Conservation (phyloP, 2,797 vertebrate genomes). For the Pangasius sanitwongsei region DNA sequence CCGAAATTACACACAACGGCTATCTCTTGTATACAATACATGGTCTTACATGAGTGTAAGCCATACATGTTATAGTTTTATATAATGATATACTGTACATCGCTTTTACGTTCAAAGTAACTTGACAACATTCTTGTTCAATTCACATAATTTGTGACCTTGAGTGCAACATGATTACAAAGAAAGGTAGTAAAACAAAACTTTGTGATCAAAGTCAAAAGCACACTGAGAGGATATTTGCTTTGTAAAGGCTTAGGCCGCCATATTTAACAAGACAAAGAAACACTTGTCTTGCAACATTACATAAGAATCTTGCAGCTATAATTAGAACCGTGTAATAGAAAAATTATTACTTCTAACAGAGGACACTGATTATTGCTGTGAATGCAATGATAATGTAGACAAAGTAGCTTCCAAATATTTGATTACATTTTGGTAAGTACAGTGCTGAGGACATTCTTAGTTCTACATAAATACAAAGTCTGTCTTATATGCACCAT, state of each 20-base stretch:
- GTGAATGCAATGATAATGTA: slow-evolving; percentile 32
- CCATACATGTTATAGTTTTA: slow-evolving; percentile 29
- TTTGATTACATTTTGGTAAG: slow-evolving; percentile 30
- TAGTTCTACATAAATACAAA: slow-evolving; percentile 23
- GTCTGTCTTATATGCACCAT: slow-evolving; percentile 39
- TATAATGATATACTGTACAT: slow-evolving; percentile 40
- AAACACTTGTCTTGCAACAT: slow-evolving; percentile 18
- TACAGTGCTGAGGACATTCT: slow-evolving; percentile 43
- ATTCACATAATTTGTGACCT: slow-evolving; percentile 38
- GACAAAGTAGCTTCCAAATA: slow-evolving; percentile 19
- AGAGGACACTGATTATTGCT: slow-evolving; percentile 57
- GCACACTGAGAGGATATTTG: slow-evolving; percentile 45
- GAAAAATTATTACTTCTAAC: slow-evolving; percentile 49
- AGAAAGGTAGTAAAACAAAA: slow-evolving; percentile 39
- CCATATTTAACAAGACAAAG: slow-evolving; percentile 32
- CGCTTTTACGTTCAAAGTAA: slow-evolving; percentile 39
- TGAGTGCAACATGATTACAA: slow-evolving; percentile 50
- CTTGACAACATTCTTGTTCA: slow-evolving; percentile 42
- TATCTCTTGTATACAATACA: slow-evolving; percentile 32
- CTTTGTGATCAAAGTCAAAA: slow-evolving; percentile 27
- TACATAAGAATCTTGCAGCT: slow-evolving; percentile 22
- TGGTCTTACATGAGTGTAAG: slow-evolving; percentile 28
- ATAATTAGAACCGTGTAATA: slow-evolving; percentile 10
- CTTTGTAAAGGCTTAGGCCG: slow-evolving; percentile 39
- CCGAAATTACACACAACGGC: slow-evolving; percentile 47